Base-by-base conservation (phyloP, 2,797 vertebrate genomes). In the Manis javanica region DNA sequence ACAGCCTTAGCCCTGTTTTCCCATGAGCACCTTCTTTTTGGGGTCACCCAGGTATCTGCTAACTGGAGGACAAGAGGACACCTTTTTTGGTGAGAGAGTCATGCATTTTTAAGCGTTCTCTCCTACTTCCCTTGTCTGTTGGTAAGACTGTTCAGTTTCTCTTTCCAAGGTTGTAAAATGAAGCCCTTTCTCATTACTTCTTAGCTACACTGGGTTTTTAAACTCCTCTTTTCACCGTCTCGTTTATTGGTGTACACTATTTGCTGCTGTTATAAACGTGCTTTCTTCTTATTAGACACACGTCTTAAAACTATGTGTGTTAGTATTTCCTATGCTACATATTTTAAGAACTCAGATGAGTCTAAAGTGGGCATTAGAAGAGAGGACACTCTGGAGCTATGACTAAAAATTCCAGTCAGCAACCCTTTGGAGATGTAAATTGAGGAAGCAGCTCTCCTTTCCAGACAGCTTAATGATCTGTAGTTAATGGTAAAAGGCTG, bases 401-500 rank as follows among this genome's bases (percentile, higher is more conserved):
- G 69, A 90, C 75, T 97, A 96, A 94, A 91, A 89, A 97, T 94
- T 95, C 91, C 79, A 90, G 94, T 72, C 97, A 96, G 93, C 96
- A 83, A 29, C 37, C 31, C 87, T 96, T 91, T 95, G 87, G 81
- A 75, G 77, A 96, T 96, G 96, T 88, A 97, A 97, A 96, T 72
- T 86, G 96, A 91, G 91, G 93, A 61, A 96, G 66, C 87, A 8
- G 81, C 61, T 87, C 87, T 93, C 69, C 94, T 89, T 94, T 92
- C 88, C 95, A n/a, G 66, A 46, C 90, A 83, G 71, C 96, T 95
- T 98, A 98, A 93, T 97, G 96, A 95, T 89, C 90, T 98, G 88
- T 97, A 96, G 93, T 97, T 98, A 97, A 97, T 95, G 96, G 74
- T 53, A 51, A 78, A 97, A 96, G 97, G 79, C 96, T 97, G 96